Percentiles rank a stretch among this genome's conserved stretches.
phyloP scores from a whole-genome alignment of 1,140 invertebrate genomes.

The Lysiphlebus fabarum region DNA sequence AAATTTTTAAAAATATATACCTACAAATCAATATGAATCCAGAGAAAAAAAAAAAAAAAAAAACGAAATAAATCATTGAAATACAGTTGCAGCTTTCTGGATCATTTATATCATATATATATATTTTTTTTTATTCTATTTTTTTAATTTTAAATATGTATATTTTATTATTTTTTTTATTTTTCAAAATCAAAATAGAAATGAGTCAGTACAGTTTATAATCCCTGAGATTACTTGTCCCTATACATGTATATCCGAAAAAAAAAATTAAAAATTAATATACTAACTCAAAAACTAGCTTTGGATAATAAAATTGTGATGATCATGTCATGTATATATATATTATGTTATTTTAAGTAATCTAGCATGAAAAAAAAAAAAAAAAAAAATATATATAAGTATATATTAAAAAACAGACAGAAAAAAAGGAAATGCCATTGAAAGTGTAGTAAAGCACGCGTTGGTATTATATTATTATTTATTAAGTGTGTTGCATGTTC shows the following conservation, averaged over 20 bases:
- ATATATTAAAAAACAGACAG: too few relatives aligned
- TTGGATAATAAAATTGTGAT: slow-evolving; percentile 25
- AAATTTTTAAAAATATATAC: not conserved
- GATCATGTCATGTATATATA: not conserved
- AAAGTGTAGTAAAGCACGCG: too few relatives aligned
- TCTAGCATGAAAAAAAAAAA: too few relatives aligned
- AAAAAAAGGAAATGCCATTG: too few relatives aligned
- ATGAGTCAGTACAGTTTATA: not conserved
- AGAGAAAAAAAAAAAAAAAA: too few relatives aligned
- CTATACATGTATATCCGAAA: not conserved
- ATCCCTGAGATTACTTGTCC: slow-evolving; percentile 19
- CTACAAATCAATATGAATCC: not conserved
- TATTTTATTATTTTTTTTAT: too few relatives aligned
- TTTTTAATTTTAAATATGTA: not conserved
- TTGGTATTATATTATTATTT: too few relatives aligned
- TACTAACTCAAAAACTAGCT: slow-evolving; percentile 4
- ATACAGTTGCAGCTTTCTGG: too few relatives aligned
- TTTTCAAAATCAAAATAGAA: slow-evolving; percentile 19
- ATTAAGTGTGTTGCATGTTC: too few relatives aligned
- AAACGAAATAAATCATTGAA: too few relatives aligned
- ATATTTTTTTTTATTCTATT: not conserved
- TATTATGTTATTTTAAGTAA: slow-evolving; percentile 37
- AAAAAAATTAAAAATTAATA: slow-evolving; percentile 26
- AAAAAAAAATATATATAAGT: too few relatives aligned
- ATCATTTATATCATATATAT: too few relatives aligned